Evolutionary conservation across 64 coral and sea anemone species (phyloP), one percentile per base, ranked within the genome.

Genomic region (Astreopora myriophthalma): DNA sequence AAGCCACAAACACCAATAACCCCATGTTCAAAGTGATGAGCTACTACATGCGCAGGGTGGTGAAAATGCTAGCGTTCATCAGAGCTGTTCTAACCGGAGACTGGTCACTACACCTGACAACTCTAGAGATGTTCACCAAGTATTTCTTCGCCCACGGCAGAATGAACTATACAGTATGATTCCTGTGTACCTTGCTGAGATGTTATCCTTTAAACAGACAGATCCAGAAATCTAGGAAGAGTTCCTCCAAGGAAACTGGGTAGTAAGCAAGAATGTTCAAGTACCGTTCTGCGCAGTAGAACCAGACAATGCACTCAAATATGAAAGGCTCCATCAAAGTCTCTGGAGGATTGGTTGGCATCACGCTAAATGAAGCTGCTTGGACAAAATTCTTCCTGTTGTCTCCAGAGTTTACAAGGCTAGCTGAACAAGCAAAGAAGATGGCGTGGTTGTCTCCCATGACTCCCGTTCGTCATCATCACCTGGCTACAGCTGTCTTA

Each of bases 101-200:
- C n/a, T n/a, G n/a, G n/a, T n/a, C n/a, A n/a, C n/a, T n/a, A n/a
- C n/a, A n/a, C n/a, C n/a, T n/a, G n/a, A n/a, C n/a, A n/a, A n/a
- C n/a, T n/a, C n/a, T n/a, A n/a, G n/a, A n/a, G n/a, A n/a, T n/a
- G n/a, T 11, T 62, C 4, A 62, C 58, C 58, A 62, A 62, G 58
- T 62, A 62, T 0, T 14, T 62, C 58, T 62, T 62, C 58, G 6
- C 58, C 58, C 58, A 74, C 27, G 85, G 72, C 51, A 71, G 22
- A 30, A n/a, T 73, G 19, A 75, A 89, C 19, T 90, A 90, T 44
- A 32, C 74, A 44, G 74, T 22, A 90, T 79, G 87, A 79, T 90
- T 17, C 87, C 87, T 20, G 6, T 90, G 26, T 90, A 90, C 74
- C 22, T 90, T 8, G 73, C 87, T 37, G 87, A 90, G 20, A 79